These are phyloP conservation scores for Ctenochaetus hawaiiensis DNA, from an alignment of 2,797 vertebrate species.

Conservation along the genomic window DNA sequence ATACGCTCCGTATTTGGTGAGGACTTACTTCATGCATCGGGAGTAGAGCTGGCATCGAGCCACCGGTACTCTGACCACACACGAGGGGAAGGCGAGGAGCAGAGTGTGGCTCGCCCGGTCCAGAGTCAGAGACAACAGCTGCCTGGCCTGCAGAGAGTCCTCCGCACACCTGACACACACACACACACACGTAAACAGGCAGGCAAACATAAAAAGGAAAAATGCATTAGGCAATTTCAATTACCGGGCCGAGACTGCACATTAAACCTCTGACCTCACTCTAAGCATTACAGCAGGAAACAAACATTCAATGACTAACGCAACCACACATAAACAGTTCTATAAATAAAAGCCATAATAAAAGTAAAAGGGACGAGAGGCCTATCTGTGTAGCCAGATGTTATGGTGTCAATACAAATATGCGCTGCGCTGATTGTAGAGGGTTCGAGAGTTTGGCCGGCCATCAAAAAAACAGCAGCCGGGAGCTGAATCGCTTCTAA, in stretches of 20 bases:
- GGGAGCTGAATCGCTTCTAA: conserved; percentile 65
- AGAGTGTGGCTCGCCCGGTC: conserved; percentile 90
- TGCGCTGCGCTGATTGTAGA: conserved; percentile 37
- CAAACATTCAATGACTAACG: conserved; percentile 41
- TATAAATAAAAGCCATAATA: conserved; percentile 48
- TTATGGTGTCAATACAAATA: conserved; percentile 44
- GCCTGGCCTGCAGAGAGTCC: conserved; percentile 83
- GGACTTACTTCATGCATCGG: conserved; percentile 95
- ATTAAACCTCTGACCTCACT: conserved; percentile 59
- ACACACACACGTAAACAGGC: neutral
- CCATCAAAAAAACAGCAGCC: conserved; percentile 50
- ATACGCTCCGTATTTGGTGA: neutral
- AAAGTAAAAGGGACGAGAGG: conserved; percentile 22
- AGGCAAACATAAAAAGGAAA: conserved; percentile 8
- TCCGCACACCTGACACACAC: conserved; percentile 87
- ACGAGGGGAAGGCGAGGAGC: conserved; percentile 91
- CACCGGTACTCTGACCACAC: conserved; percentile 92
- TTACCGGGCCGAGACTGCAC: conserved; percentile 37
- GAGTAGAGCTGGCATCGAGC: conserved; percentile 95
- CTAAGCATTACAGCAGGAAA: conserved; percentile 13
- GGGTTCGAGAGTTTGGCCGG: conserved; percentile 42
- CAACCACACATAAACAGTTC: conserved; percentile 42
- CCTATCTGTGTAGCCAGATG: conserved; percentile 14
- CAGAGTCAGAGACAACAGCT: conserved; percentile 91
- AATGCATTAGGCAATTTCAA: conserved; percentile 59